These are phyloP conservation scores for Drosophila ogumai DNA, from an alignment of 1,140 invertebrate species.

Conservation along the genomic window DNA sequence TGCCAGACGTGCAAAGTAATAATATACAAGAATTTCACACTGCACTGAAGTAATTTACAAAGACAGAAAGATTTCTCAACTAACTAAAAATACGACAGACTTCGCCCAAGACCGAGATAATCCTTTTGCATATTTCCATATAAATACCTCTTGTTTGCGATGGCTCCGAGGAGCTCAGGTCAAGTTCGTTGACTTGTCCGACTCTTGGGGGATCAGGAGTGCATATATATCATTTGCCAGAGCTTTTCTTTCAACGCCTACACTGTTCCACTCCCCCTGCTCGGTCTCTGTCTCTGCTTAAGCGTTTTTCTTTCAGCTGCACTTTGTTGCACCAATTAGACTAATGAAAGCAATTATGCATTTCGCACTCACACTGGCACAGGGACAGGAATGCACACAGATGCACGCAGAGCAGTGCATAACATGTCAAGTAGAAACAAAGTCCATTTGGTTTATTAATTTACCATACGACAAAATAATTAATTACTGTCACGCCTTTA, in stretches of 20 bases:
- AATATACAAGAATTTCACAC: background rate
- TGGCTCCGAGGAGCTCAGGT: conserved; percentile 6
- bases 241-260: conserved; percentile 44
- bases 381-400: background rate
- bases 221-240: conserved; percentile 39
- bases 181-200: conserved; percentile 48
- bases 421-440: conserved; percentile 83
- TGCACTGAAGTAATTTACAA: background rate
- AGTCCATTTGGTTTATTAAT: conserved; percentile 85
- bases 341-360: conserved; percentile 81
- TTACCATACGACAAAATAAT: conserved; percentile 85
- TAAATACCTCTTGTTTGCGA: conserved; percentile 6
- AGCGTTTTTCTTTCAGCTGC: conserved; percentile 60
- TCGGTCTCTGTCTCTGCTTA: conserved; percentile 35
- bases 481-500: conserved; percentile 85
- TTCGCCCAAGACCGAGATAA: conserved; percentile 9
- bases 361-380: conserved; percentile 51
- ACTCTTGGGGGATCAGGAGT: conserved; percentile 36
- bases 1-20: background rate
- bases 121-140: conserved; percentile 20
- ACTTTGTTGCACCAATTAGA: conserved; percentile 70
- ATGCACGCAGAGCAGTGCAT: conserved; percentile 53
- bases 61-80: conserved; percentile 20
- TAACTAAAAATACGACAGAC: conserved; percentile 21
- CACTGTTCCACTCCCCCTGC: conserved; percentile 3